These are phyloP conservation scores for Sebastes alutus DNA, from an alignment of 2,797 vertebrate species.

Conservation along the genomic window DNA sequence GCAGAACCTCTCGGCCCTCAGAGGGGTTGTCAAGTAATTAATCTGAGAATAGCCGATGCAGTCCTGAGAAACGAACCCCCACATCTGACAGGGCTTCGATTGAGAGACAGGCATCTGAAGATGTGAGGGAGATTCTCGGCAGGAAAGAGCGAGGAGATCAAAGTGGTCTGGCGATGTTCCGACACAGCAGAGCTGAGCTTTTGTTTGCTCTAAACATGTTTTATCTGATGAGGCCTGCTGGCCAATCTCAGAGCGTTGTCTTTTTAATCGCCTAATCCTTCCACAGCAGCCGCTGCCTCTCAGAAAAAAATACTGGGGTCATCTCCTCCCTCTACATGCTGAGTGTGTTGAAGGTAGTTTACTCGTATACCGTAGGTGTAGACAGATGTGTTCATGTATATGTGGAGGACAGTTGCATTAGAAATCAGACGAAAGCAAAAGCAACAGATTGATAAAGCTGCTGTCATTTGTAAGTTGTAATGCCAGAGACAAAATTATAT, in stretches of 20 bases:
- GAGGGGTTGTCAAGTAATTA: constrained; percentile 67
- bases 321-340: background rate
- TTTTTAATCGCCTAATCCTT: constrained; percentile 64
- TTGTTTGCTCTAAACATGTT: constrained; percentile 70
- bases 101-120: constrained; percentile 57
- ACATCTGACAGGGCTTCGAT: constrained; percentile 65
- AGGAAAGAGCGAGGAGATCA: constrained; percentile 58
- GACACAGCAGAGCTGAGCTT: constrained; percentile 47
- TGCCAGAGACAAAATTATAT: fast-evolving
- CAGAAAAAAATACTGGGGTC: background rate
- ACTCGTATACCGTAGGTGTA: background rate
- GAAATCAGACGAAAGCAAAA: background rate
- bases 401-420: background rate
- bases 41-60: constrained; percentile 60
- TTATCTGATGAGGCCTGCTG: constrained; percentile 64
- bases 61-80: constrained; percentile 47
- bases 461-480: background rate
- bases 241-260: constrained; percentile 47
- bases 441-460: background rate
- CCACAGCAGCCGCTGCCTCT: constrained; percentile 30
- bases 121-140: constrained; percentile 54
- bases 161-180: constrained; percentile 58
- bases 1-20: constrained; percentile 52
- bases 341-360: background rate
- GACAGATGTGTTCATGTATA: background rate